Evolutionary conservation across 1,140 invertebrate species (phyloP).

Genomic region (Drosophila ambigua): DNA sequence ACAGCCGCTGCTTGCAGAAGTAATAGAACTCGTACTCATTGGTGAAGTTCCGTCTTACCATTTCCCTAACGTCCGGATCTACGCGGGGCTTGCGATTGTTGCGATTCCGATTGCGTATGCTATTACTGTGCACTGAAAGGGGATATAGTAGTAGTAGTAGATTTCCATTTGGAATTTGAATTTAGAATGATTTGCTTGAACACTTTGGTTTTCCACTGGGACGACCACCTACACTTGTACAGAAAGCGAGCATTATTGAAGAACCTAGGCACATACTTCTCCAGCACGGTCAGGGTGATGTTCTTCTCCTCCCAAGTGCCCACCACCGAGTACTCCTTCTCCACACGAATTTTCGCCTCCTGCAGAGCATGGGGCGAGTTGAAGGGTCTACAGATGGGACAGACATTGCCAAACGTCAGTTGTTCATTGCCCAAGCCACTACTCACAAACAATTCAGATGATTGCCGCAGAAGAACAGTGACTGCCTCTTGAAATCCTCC

Average conservation of each 20-base stretch:
- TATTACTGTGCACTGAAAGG: constrained; percentile 61
- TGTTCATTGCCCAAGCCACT: background rate
- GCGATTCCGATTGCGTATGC: constrained; percentile 40
- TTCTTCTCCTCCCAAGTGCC: constrained; percentile 94
- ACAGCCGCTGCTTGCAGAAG: constrained; percentile 93
- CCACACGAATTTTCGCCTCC: constrained; percentile 91
- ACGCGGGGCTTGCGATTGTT: constrained; percentile 84
- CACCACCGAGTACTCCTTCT: constrained; percentile 93
- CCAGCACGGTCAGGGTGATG: constrained; percentile 91
- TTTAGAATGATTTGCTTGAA: constrained; percentile 23
- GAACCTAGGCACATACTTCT: constrained; percentile 92
- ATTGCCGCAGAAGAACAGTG: constrained; percentile 95
- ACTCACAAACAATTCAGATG: constrained; percentile 92
- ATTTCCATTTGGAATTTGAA: background rate
- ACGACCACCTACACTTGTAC: constrained; percentile 60
- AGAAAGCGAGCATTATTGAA: constrained; percentile 88
- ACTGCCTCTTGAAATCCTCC: constrained; percentile 90
- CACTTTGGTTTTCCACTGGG: constrained; percentile 11
- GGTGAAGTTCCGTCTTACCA: constrained; percentile 93
- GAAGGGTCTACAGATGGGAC: constrained; percentile 87
- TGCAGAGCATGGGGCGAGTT: constrained; percentile 91
- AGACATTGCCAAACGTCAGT: background rate
- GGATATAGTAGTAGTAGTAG: background rate
- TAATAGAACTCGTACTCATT: constrained; percentile 96
- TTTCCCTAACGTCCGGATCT: constrained; percentile 91